These are phyloP conservation scores for Apodemus agrarius DNA, from an alignment of 2,797 vertebrate genomes.

Conservation along the genomic window DNA sequence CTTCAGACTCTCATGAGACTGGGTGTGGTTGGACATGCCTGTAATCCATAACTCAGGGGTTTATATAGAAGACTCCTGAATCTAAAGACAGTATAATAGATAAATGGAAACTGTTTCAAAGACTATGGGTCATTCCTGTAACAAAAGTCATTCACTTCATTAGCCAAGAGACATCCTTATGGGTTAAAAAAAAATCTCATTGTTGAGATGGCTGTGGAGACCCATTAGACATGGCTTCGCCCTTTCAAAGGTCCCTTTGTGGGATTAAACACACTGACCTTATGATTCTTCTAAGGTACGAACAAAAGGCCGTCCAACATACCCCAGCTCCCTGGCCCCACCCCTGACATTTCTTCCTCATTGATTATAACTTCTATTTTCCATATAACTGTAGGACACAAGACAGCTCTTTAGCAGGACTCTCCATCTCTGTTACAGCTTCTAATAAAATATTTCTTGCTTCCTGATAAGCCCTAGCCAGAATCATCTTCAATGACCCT, in stretches of 20 bases:
- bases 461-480: background rate
- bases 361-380: conserved; percentile 4
- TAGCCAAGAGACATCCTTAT: conserved; percentile 9
- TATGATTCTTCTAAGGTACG: background rate
- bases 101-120: background rate
- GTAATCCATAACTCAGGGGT: background rate
- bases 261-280: background rate
- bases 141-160: background rate
- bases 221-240: background rate
- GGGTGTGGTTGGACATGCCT: background rate
- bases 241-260: conserved; percentile 14
- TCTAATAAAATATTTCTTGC: background rate
- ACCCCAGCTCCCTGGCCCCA: background rate
- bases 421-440: background rate
- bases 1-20: background rate
- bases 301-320: background rate
- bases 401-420: background rate
- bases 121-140: background rate
- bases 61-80: background rate
- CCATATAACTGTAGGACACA: background rate
- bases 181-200: background rate
- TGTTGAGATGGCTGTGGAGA: background rate
- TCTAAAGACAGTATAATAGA: background rate
- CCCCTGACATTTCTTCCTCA: background rate
- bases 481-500: background rate